Percentiles rank a stretch among this genome's conserved stretches.
These are phyloP conservation scores for Platycheirus albimanus DNA, from an alignment of 2,888 invertebrate species.

Conservation along the genomic window DNA sequence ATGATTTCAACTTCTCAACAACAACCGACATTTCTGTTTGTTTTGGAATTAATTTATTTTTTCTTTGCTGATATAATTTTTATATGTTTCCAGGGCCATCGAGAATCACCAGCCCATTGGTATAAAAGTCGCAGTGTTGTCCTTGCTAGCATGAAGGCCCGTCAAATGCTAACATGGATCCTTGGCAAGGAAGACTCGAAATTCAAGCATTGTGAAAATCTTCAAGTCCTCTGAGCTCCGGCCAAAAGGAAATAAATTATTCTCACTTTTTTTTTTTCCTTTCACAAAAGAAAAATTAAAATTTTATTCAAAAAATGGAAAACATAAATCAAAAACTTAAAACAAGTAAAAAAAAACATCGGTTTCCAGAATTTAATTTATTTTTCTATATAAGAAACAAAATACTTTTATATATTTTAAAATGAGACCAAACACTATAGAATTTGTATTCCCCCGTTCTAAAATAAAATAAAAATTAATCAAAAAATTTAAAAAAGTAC, in stretches of 20 bases:
- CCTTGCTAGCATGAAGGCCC: slow-evolving; percentile 93
- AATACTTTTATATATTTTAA: slow-evolving; percentile 13
- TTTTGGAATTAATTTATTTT: neutral
- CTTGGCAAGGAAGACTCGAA: slow-evolving; percentile 95
- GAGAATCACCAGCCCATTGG: slow-evolving; percentile 88
- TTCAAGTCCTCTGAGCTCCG: slow-evolving; percentile 89
- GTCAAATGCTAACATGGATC: slow-evolving; percentile 95
- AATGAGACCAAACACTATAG: slow-evolving; percentile 34
- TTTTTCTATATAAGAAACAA: slow-evolving; percentile 43
- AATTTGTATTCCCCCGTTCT: slow-evolving; percentile 43
- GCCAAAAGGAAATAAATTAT: slow-evolving; percentile 56
- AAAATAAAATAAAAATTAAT: slow-evolving; percentile 9
- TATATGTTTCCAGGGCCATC: slow-evolving; percentile 79
- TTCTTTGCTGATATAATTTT: slow-evolving; percentile 11
- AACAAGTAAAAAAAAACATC: slow-evolving; percentile 13
- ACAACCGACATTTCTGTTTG: slow-evolving; percentile 10
- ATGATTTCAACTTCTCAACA: neutral
- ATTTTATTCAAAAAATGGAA: neutral
- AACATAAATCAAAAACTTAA: slow-evolving; percentile 6
- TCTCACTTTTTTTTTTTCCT: slow-evolving; percentile 2
- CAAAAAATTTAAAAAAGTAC: neutral
- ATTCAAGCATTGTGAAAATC: slow-evolving; percentile 95
- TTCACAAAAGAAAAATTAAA: neutral
- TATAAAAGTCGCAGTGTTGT: slow-evolving; percentile 93
- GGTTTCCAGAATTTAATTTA: slow-evolving; percentile 61